Percentiles rank a stretch among this genome's conserved stretches.
phyloP scores from a whole-genome alignment of 2,113 vertebrate genomes.

The Brachyistius frenatus region DNA sequence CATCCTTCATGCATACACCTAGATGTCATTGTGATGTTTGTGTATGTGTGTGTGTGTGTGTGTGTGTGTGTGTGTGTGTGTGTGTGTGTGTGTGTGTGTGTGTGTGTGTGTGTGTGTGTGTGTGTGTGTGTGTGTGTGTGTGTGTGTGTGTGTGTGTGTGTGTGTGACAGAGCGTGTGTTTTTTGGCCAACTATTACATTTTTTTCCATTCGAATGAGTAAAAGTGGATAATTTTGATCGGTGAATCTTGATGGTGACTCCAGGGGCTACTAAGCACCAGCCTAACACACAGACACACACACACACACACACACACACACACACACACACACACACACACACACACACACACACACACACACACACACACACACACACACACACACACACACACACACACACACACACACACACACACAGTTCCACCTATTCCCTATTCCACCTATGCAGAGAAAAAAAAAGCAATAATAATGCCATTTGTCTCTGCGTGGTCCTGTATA shows the following conservation, averaged over 20 bases:
- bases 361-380: conserved; percentile 1
- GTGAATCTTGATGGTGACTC: conserved; percentile 48
- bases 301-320: background rate
- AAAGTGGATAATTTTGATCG: conserved; percentile 49
- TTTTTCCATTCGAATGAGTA: conserved; percentile 45
- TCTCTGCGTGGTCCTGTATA: conserved; percentile 46
- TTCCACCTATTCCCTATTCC: conserved; percentile 53
- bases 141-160: conserved; percentile 16
- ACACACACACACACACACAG: conserved; percentile 21
- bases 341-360: background rate
- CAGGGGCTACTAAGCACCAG: conserved; percentile 13
- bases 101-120: conserved; percentile 4
- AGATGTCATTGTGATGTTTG: conserved; percentile 22
- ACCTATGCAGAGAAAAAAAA: conserved; percentile 51
- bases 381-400: background rate
- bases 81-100: conserved; percentile 20
- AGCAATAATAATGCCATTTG: conserved; percentile 72
- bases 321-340: conserved; percentile 36
- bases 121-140: conserved; percentile 12
- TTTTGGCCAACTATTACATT: conserved; percentile 50
- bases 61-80: conserved; percentile 11
- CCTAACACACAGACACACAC: conserved; percentile 1
- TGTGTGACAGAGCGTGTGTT: conserved; percentile 30
- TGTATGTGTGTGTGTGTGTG: conserved; percentile 24
- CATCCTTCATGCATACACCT: conserved; percentile 63